phyloP scores from a whole-genome alignment of 2,797 vertebrate genomes.

The Anguilla obscura region DNA sequence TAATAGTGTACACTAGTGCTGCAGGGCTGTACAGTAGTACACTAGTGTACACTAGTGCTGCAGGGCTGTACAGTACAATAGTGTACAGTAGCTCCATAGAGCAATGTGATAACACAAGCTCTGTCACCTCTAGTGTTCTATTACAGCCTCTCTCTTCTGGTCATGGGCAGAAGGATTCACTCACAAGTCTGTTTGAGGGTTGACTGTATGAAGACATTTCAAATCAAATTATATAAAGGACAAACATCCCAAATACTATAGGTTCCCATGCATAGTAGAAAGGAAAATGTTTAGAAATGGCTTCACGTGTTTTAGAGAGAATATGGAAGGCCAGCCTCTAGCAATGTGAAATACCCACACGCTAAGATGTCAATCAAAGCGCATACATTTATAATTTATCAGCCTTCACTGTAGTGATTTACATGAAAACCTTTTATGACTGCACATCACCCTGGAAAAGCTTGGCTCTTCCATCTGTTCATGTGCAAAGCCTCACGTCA shows the following conservation, averaged over 20 bases:
- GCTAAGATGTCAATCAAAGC: not conserved
- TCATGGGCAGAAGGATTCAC: no score
- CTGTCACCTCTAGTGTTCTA: no score
- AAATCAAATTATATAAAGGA: not conserved
- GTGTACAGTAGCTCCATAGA: no score
- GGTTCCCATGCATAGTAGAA: not conserved
- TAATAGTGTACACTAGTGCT: no score
- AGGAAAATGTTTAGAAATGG: not conserved
- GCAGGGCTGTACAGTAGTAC: no score
- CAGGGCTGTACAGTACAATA: not conserved
- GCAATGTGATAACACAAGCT: no score
- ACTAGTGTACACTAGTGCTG: not conserved
- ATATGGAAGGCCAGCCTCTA: not conserved
- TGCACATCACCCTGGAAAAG: not conserved
- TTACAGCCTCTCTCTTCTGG: no score
- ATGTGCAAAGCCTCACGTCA: not conserved
- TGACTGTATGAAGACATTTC: not conserved
- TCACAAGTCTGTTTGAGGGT: not conserved
- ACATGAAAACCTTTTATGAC: not conserved
- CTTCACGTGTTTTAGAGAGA: not conserved
- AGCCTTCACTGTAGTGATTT: not conserved
- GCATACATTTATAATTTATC: constrained; percentile 22
- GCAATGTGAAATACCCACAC: not conserved
- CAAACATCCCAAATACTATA: not conserved
- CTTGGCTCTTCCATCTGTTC: not conserved